Evolutionary conservation across 2,888 invertebrate genomes (phyloP), one percentile per base, ranked within the genome.

Genomic region (Euspilapteryx auroguttella): DNA sequence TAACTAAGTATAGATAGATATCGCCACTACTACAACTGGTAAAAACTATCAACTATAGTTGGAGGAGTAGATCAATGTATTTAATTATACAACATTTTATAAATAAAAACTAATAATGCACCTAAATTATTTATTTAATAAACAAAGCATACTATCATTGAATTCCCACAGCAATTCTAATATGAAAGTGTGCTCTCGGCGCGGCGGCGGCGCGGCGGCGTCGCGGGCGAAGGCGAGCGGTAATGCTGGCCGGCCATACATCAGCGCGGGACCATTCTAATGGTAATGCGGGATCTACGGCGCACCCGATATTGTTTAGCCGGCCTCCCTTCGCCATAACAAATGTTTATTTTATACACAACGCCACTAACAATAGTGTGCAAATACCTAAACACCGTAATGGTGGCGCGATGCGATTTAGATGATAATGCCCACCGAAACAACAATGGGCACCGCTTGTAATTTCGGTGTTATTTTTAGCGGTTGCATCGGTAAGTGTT

Each of bases 271-370:
- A 27, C 68, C 59, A 73, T 73, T 75, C 66, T 71, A 65, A 75
- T 75, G 73, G 58, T 69, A 73, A 73, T 75, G 44, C 49, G 57
- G 63, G 62, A 59, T 65, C 56, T 55, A 47, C 28, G 30, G 36
- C n/a, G n/a, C 30, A 13, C 12, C 31, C 29, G 29, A 24, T 26
- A 27, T 24, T 25, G 27, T 30, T 30, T 23, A 15, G 24, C 24
- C 14, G 24, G 21, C 25, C 25, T 26, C 63, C 57, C 56, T 51
- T 51, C 47, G 53, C 59, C 54, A 59, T 73, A 75, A 75, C 73
- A 71, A 75, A 75, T 75, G 75, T 75, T 73, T 71, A 73, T 75
- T 73, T 75, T 75, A 75, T 75, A 73, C 75, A 69, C 73, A 71
- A 55, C 65, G 68, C 64, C 68, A 69, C 69, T 73, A 69, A 75